These are phyloP conservation scores for Eumaeus atala DNA, from an alignment of 1,140 invertebrate genomes.

Conservation along the genomic window DNA sequence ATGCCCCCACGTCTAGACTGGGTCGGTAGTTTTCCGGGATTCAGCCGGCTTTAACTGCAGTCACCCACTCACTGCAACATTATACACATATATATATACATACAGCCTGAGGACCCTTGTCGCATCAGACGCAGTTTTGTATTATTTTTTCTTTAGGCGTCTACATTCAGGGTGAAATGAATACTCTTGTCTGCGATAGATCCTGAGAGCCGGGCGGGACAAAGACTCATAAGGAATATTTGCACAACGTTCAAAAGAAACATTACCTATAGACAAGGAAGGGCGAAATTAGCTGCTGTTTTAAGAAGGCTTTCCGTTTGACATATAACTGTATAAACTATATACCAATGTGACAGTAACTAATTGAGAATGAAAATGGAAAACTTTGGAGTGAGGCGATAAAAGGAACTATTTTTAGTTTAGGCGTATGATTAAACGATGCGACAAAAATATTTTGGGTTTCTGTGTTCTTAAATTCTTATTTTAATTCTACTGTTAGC, in stretches of 20 bases:
- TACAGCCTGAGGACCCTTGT: slow-evolving; percentile 62
- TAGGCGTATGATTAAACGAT: no score
- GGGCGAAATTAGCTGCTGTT: slow-evolving; percentile 4
- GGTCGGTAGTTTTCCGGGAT: slow-evolving; percentile 74
- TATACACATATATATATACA: slow-evolving; percentile 42
- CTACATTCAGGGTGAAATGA: slow-evolving; percentile 39
- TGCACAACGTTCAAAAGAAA: slow-evolving; percentile 13
- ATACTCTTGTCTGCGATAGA: slow-evolving; percentile 45
- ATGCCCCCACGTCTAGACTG: slow-evolving; percentile 72
- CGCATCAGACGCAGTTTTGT: slow-evolving; percentile 58
- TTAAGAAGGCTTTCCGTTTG: slow-evolving; percentile 3
- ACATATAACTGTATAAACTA: no score
- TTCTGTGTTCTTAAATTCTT: no score
- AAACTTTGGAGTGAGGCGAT: no score
- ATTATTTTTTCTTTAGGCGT: slow-evolving; percentile 52
- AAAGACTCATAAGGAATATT: slow-evolving; percentile 31
- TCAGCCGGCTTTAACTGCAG: slow-evolving; percentile 69
- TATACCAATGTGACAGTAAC: no score
- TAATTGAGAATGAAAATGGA: no score
- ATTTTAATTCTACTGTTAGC: no score
- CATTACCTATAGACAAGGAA: slow-evolving; percentile 6
- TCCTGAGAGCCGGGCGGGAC: slow-evolving; percentile 37
- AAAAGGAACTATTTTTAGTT: no score
- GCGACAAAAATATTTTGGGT: no score
- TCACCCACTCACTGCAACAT: slow-evolving; percentile 65